These are phyloP conservation scores for Propithecus deckenii DNA, from an alignment of 2,797 vertebrate genomes.

Conservation along the genomic window DNA sequence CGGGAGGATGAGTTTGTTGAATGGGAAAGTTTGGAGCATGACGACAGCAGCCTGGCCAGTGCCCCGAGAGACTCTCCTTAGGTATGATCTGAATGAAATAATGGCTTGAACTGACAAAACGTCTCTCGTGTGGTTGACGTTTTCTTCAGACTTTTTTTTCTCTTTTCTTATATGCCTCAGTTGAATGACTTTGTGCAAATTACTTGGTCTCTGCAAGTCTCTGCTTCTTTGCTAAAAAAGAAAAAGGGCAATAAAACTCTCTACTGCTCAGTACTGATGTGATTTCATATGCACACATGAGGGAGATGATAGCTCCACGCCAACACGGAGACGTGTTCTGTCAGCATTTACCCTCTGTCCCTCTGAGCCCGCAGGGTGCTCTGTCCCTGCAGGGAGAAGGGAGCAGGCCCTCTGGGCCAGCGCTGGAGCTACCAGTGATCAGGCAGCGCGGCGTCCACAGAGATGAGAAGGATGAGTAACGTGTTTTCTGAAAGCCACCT, in stretches of 20 bases:
- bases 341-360: too few relatives aligned
- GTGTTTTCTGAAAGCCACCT: not conserved
- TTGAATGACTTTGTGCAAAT: not conserved
- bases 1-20: not conserved
- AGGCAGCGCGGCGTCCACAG: not conserved
- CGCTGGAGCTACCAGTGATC: not conserved
- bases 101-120: not conserved
- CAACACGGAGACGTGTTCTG: not conserved
- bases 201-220: not conserved
- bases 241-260: not conserved
- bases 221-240: not conserved
- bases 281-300: not conserved
- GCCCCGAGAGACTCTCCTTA: not conserved
- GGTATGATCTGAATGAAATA: not conserved
- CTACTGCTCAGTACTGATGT: not conserved
- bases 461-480: not conserved
- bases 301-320: not conserved
- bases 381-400: not conserved
- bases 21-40: not conserved
- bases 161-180: not conserved
- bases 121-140: not conserved
- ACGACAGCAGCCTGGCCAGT: rapidly evolving
- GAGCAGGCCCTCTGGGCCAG: too few relatives aligned
- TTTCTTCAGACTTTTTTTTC: not conserved
- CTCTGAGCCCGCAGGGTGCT: rapidly evolving